Conservation (phyloP, 2,113 vertebrate genomes). For the Chloropsis hardwickii region DNA sequence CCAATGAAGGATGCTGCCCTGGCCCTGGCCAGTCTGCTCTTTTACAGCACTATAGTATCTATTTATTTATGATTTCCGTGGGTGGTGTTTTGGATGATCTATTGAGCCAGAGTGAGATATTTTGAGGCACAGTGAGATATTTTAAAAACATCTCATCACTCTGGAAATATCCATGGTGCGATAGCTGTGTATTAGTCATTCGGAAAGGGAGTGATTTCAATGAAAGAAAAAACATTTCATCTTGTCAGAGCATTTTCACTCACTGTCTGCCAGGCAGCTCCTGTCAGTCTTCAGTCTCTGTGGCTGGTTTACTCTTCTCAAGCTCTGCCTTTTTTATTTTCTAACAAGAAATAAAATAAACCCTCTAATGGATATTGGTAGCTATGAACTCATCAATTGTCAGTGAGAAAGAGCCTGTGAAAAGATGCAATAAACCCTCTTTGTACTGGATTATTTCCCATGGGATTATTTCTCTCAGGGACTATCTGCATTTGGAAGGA, state of each 20-base stretch:
- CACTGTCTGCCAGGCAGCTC: slow-evolving; percentile 62
- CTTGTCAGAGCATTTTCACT: slow-evolving; percentile 64
- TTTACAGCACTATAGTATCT: slow-evolving; percentile 8
- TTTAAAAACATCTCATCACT: slow-evolving; percentile 66
- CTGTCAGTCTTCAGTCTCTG: slow-evolving; percentile 46
- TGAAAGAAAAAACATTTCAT: slow-evolving; percentile 69
- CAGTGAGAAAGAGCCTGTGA: slow-evolving; percentile 14
- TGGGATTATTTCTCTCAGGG: slow-evolving; percentile 23
- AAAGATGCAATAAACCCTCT: slow-evolving; percentile 23
- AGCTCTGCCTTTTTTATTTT: slow-evolving; percentile 40
- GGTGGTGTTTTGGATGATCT: slow-evolving; percentile 63
- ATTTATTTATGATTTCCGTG: slow-evolving; percentile 64
- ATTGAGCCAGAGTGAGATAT: slow-evolving; percentile 65
- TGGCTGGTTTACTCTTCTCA: slow-evolving; percentile 12
- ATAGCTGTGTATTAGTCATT: slow-evolving; percentile 62
- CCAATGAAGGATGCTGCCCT: background rate
- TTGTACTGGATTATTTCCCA: slow-evolving; percentile 37
- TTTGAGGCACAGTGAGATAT: slow-evolving; percentile 61
- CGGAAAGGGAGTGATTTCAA: slow-evolving; percentile 66
- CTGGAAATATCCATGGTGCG: slow-evolving; percentile 56
- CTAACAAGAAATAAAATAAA: slow-evolving; percentile 61
- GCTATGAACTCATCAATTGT: slow-evolving; percentile 45
- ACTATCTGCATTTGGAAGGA: background rate
- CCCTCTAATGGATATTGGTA: slow-evolving; percentile 53
- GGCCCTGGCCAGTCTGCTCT: slow-evolving; percentile 3